Percentiles rank a stretch among this genome's conserved stretches.
Evolutionary conservation across 2,797 vertebrate genomes (phyloP).

Genomic region (Apogon hyalosoma): DNA sequence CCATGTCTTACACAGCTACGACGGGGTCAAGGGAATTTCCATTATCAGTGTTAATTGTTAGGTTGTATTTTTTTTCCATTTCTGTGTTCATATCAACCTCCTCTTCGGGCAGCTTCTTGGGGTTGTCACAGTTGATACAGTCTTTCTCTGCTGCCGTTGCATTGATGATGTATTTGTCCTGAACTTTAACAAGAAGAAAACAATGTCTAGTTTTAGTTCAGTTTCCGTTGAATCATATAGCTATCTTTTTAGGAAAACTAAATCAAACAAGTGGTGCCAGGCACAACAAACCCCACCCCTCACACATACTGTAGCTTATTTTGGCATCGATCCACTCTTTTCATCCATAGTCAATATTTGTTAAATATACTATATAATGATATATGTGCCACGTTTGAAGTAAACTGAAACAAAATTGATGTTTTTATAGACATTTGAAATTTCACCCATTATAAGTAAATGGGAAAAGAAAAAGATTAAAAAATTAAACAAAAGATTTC

Average conservation of each 20-base stretch:
- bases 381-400: too few species aligned
- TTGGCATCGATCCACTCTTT: too few species aligned
- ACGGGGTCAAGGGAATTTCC: fast-evolving
- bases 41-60: fast-evolving
- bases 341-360: too few species aligned
- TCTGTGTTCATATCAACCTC: fast-evolving
- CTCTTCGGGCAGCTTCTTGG: fast-evolving
- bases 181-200: fast-evolving
- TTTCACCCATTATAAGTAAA: too few species aligned
- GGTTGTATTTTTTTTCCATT: fast-evolving
- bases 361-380: too few species aligned
- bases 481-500: too few species aligned
- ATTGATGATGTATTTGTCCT: conserved; percentile 13
- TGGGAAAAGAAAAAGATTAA: too few species aligned
- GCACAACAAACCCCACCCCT: too few species aligned
- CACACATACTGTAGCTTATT: too few species aligned
- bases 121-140: conserved; percentile 51
- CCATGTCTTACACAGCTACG: conserved; percentile 54
- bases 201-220: neutral
- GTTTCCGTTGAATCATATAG: neutral
- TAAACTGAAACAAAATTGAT: too few species aligned
- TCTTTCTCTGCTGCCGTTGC: fast-evolving
- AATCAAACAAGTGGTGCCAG: too few species aligned
- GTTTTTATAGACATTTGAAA: too few species aligned
- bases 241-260: neutral